A percentile compares a stretch with the other conserved stretches of the same genome.
phyloP scores from a whole-genome alignment of 1,140 invertebrate species.

The Cylas formicarius region DNA sequence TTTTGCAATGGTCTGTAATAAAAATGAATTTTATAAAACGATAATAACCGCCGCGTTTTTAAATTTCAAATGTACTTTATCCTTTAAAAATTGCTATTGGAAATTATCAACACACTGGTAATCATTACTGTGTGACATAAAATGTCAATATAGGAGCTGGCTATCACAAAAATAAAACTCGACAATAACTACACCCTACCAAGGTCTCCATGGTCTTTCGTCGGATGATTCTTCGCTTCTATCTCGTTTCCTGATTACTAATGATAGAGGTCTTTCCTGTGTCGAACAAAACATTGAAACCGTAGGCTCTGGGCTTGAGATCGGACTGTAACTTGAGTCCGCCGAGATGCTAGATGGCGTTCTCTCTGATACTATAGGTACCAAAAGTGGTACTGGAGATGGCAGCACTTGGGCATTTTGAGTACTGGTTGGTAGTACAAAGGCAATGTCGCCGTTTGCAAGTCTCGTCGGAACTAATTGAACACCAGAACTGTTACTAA shows the following conservation, averaged over 20 bases:
- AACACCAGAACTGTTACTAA: constrained; percentile 57
- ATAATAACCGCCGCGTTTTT: too few relatives aligned
- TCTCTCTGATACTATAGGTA: constrained; percentile 63
- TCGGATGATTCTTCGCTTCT: constrained; percentile 50
- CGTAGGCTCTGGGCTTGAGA: constrained; percentile 40
- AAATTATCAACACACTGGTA: too few relatives aligned
- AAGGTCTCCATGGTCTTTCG: constrained; percentile 56
- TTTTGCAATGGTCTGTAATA: too few relatives aligned
- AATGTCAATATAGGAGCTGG: too few relatives aligned
- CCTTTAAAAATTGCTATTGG: too few relatives aligned
- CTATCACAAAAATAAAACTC: too few relatives aligned
- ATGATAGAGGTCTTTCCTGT: constrained; percentile 56
- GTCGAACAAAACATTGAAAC: constrained; percentile 38
- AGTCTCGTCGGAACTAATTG: constrained; percentile 66
- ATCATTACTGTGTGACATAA: too few relatives aligned
- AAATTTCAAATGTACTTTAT: too few relatives aligned
- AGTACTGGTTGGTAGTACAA: constrained; percentile 60
- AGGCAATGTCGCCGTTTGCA: constrained; percentile 67
- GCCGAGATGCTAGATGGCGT: constrained; percentile 60
- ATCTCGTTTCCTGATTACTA: constrained; percentile 57
- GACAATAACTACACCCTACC: too few relatives aligned
- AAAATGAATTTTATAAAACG: too few relatives aligned
- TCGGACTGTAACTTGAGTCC: constrained; percentile 40
- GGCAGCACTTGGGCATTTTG: constrained; percentile 39
- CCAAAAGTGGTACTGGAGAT: constrained; percentile 56